phyloP scores from a whole-genome alignment of 2,888 invertebrate species.

The Nomada ruficornis region DNA sequence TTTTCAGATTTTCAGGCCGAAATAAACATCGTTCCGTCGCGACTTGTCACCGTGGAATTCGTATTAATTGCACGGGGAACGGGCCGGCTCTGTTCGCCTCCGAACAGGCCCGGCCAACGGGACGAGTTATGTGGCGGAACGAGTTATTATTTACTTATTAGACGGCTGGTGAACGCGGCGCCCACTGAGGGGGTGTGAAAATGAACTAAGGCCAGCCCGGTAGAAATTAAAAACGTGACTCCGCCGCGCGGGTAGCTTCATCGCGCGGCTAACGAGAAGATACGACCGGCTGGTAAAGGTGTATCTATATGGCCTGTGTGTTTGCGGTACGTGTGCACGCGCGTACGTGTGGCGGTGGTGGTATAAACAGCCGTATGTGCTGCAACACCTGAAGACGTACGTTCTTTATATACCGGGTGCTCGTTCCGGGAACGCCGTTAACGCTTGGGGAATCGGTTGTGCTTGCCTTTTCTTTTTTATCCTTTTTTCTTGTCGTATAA shows the following conservation, averaged over 20 bases:
- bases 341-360: not conserved
- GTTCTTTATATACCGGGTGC: conserved; percentile 58
- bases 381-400: conserved; percentile 60
- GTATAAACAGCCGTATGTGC: conserved; percentile 55
- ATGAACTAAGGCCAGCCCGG: conserved; percentile 77
- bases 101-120: conserved; percentile 33
- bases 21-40: conserved; percentile 42
- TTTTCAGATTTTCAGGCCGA: conserved; percentile 22
- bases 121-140: conserved; percentile 76
- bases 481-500: not conserved
- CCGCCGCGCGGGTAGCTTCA: conserved; percentile 76
- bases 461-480: not conserved
- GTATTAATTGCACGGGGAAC: conserved; percentile 63
- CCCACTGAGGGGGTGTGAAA: conserved; percentile 77
- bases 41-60: conserved; percentile 54
- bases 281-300: conserved; percentile 77
- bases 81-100: conserved; percentile 7
- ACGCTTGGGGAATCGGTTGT: conserved; percentile 11
- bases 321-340: not conserved
- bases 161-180: conserved; percentile 62
- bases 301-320: conserved; percentile 35
- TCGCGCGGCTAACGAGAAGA: conserved; percentile 82
- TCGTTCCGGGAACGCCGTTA: conserved; percentile 37
- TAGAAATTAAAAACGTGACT: conserved; percentile 84
- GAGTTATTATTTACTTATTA: conserved; percentile 82